Evolutionary conservation across 1,140 invertebrate genomes (phyloP).

Genomic region (Daktulosphaira vitifoliae): DNA sequence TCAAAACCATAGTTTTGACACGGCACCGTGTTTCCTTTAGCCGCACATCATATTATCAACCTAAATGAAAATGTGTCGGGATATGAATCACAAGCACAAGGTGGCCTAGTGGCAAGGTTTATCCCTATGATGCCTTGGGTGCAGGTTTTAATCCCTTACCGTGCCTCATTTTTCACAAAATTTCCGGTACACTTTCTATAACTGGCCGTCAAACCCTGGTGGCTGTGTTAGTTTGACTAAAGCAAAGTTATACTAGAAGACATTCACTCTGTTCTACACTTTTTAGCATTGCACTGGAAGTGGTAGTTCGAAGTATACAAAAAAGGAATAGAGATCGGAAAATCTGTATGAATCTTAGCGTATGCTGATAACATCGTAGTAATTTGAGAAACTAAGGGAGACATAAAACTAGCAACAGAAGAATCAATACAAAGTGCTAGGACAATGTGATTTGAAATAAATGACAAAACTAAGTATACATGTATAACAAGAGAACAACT

Average conservation of each 20-base stretch:
- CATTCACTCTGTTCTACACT: neutral
- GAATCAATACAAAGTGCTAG: neutral
- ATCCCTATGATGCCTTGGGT: too few relatives aligned
- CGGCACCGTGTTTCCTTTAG: too few relatives aligned
- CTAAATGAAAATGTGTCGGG: too few relatives aligned
- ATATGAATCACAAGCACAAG: too few relatives aligned
- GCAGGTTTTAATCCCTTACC: too few relatives aligned
- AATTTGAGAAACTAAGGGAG: neutral
- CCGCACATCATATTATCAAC: too few relatives aligned
- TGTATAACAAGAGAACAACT: neutral
- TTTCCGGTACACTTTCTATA: too few relatives aligned
- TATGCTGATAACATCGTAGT: neutral
- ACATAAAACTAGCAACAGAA: neutral
- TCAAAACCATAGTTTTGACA: constrained; percentile 37
- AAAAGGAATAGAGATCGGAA: neutral
- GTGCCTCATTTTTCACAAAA: too few relatives aligned
- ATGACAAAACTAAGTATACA: constrained; percentile 5
- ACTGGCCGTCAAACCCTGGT: too few relatives aligned
- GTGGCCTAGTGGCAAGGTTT: too few relatives aligned
- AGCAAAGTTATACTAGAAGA: neutral
- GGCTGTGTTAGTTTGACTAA: too few relatives aligned
- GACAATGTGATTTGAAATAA: neutral
- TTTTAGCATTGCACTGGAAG: neutral
- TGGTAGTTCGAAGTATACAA: neutral
- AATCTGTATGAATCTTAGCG: neutral